Base-by-base conservation (phyloP, 2,888 invertebrate genomes). In the Caenorhabditis sulstoni region DNA sequence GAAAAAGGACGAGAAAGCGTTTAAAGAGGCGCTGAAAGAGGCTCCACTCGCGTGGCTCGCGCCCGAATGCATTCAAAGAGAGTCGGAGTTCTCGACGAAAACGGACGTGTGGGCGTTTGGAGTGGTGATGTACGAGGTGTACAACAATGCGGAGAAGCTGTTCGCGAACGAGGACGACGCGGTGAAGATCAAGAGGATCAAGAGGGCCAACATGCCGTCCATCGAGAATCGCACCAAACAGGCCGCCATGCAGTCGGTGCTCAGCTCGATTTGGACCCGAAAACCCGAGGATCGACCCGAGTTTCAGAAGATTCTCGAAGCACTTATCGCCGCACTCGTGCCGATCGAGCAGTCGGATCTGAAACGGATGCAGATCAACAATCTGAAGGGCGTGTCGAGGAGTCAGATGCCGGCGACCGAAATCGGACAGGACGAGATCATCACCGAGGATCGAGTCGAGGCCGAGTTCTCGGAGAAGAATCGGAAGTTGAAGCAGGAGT, bases 71-170 rank as follows among this genome's bases (percentile, higher is more conserved):
- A 78, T 87, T 16, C 71, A 70, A 39, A 44, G 67, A 9, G 68
- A 78, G 22, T 80, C 83, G 41, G 77, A 81, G 50, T 87, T 82
- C 62, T 80, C 82, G 22, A 71, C 23, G 20, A 82, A 83, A 47
- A 79, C 80, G 11, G 87, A 87, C 65, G 84, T 87, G 2, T 87
- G 87, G 87, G 79, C 86, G 8, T 87, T 79, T 47, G 87, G 85
- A 16, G 84, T 85, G 3, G 50, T 87, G 37, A 79, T 81, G 9
- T 86, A 66, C 58, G 86, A 87, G 61, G 74, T 85, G 14, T 86
- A 81, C 50, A 65, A 53, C 52, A 76, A 81, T 23, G 81, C 70
- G 12, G 71, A 20, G 1, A 68, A 73, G 52, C 81, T 83, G 8
- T 85, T 79, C 57, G 73, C 77, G 18, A 82, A 78, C 29, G 83